phyloP scores from a whole-genome alignment of 2,888 invertebrate species.

The Drosophila gaucha region DNA sequence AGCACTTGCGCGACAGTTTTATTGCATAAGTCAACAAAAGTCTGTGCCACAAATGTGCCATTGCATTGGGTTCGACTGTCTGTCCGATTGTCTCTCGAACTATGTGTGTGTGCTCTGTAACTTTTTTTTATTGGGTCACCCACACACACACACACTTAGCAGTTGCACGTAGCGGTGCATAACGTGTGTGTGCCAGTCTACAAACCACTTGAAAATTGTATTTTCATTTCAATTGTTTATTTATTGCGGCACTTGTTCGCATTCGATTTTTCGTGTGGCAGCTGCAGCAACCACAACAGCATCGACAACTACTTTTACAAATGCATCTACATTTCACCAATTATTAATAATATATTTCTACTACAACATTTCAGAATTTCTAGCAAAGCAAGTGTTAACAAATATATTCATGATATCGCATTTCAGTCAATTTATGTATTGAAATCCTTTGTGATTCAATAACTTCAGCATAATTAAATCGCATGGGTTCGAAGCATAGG shows the following conservation, averaged over 20 bases:
- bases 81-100: constrained; percentile 43
- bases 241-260: constrained; percentile 80
- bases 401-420: background rate
- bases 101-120: constrained; percentile 35
- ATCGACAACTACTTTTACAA: constrained; percentile 19
- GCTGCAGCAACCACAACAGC: constrained; percentile 25
- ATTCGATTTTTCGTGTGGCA: constrained; percentile 79
- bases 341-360: constrained; percentile 42
- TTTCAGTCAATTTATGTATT: background rate
- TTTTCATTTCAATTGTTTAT: constrained; percentile 81
- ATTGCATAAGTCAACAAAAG: constrained; percentile 81
- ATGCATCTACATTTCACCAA: constrained; percentile 35
- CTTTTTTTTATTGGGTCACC: constrained; percentile 71
- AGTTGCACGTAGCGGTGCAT: constrained; percentile 6
- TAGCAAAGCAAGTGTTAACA: constrained; percentile 16
- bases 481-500: background rate
- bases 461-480: background rate
- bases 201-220: constrained; percentile 81
- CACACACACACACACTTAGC: constrained; percentile 21
- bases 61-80: constrained; percentile 35
- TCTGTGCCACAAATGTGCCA: constrained; percentile 62
- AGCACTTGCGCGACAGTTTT: constrained; percentile 78
- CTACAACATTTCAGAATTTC: constrained; percentile 21
- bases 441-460: background rate
- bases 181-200: constrained; percentile 42